Evolutionary conservation across 2,797 vertebrate genomes (phyloP), one percentile per base, ranked within the genome.

Genomic region (Natrix natrix): DNA sequence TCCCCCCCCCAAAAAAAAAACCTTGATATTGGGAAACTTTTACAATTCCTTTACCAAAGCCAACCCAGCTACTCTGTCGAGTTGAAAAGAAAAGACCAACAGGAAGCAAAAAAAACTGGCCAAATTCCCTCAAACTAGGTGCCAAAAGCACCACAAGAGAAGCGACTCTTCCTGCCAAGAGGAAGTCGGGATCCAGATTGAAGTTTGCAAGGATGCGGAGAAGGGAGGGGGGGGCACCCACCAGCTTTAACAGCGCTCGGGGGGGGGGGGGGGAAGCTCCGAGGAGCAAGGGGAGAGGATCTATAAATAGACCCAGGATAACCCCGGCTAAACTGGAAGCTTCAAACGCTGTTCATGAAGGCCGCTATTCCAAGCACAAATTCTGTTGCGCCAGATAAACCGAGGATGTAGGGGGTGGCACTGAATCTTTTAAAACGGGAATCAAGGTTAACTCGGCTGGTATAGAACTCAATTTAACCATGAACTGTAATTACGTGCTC

Each of bases 271-370:
- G 66, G 74, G 20, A 95, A 95, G 63, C 91, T 92, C 91, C 92
- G 14, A 60, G 5, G 61, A 95, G 95, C 94, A 95, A 93, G 92
- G 93, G 91, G 59, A 52, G 89, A 55, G 28, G 13, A 93, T 66
- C 97, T 97, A 97, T 97, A 97, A 97, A 97, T 97, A 97, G 96
- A 93, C 6, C 43, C 91, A 96, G 95, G 96, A 97, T 97, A 96
- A 97, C 96, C 93, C 1, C 7, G 83, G 94, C 95, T 97, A 96
- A 97, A 96, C 94, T 91, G 0, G 1, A 93, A 95, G 95, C 96
- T 95, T 94, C 94, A 17, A 56, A 91, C 93, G 86, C 94, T 87
- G 92, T 89, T 95, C 94, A 93, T 95, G 90, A 8, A 93, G 87
- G 91, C 94, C 94, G 92, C 94, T 91, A 3, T 95, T 95, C 93